Evolutionary conservation across 2,797 vertebrate species (phyloP).

Genomic region (Salmo trutta): DNA sequence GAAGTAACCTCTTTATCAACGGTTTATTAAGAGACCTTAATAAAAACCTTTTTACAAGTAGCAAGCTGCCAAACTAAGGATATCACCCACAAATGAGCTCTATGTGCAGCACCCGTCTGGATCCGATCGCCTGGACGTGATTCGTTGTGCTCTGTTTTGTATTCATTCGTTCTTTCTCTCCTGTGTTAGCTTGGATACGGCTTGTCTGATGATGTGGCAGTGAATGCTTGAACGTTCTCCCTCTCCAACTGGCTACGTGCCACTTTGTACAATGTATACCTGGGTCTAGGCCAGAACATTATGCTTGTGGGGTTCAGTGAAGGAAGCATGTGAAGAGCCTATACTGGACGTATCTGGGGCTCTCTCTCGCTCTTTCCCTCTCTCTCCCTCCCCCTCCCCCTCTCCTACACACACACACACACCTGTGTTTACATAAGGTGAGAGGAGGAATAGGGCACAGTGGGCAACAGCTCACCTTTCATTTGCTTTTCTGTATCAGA

Average conservation of each 20-base stretch:
- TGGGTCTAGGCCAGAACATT: constrained; percentile 56
- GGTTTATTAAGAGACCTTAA: no score
- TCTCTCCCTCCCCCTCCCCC: not conserved
- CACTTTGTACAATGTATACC: constrained; percentile 40
- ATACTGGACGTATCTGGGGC: not conserved
- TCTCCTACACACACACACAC: constrained; percentile 40
- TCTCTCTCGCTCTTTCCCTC: not conserved
- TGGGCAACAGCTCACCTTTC: constrained; percentile 29
- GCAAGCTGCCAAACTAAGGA: no score
- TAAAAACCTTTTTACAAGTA: no score
- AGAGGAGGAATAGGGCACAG: constrained; percentile 26
- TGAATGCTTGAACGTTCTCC: constrained; percentile 39
- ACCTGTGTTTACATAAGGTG: constrained; percentile 73
- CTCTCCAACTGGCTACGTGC: constrained; percentile 59
- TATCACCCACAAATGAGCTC: no score
- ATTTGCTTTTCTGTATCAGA: constrained; percentile 49
- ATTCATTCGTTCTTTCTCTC: not conserved
- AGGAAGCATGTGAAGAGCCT: constrained; percentile 33
- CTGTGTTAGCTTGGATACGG: constrained; percentile 38
- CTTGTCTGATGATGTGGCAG: constrained; percentile 51
- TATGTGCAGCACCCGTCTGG: not conserved
- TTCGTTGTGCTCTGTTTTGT: not conserved
- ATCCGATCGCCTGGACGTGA: not conserved
- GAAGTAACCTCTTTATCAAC: no score
- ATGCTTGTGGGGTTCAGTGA: constrained; percentile 40